A percentile compares a stretch with the other conserved stretches of the same genome.
Conservation (phyloP, 92 coral and sea anemone species). For the Diadumene lineata region DNA sequence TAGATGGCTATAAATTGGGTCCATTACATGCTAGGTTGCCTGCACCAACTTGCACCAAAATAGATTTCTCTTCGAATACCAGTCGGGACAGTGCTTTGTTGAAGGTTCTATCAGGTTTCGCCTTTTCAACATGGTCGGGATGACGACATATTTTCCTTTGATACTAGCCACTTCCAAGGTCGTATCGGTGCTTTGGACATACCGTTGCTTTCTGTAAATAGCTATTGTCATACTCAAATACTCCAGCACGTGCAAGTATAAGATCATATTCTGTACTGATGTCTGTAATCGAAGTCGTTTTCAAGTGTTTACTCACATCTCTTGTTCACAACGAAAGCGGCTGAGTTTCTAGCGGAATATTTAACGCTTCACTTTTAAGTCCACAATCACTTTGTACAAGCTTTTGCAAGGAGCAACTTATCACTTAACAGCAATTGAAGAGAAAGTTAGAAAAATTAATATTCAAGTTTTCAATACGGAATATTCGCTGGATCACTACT, state of each 20-base stretch:
- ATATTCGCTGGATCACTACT: too few species aligned
- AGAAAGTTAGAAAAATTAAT: too few species aligned
- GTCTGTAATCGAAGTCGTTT: constrained; percentile 8
- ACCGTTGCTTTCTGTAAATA: constrained; percentile 29
- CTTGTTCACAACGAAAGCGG: constrained; percentile 42
- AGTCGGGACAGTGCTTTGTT: constrained; percentile 3
- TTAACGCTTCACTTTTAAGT: neutral
- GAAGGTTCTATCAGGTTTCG: constrained; percentile 27
- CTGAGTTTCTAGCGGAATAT: neutral
- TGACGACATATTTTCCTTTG: constrained; percentile 36
- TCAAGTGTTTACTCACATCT: constrained; percentile 43
- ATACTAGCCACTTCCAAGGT: constrained; percentile 47
- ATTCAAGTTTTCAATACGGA: too few species aligned
- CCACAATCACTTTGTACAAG: neutral
- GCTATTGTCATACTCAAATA: constrained; percentile 42
- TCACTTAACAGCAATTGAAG: too few species aligned
- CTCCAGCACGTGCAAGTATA: constrained; percentile 43
- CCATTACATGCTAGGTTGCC: too few species aligned
- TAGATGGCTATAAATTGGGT: too few species aligned
- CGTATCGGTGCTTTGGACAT: constrained; percentile 49
- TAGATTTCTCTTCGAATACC: neutral
- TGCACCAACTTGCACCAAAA: constrained; percentile 37
- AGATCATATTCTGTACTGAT: constrained; percentile 25
- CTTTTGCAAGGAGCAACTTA: neutral
- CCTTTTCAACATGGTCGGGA: constrained; percentile 38